Conservation (phyloP, 2,888 invertebrate species). For the Heliconius erato region DNA sequence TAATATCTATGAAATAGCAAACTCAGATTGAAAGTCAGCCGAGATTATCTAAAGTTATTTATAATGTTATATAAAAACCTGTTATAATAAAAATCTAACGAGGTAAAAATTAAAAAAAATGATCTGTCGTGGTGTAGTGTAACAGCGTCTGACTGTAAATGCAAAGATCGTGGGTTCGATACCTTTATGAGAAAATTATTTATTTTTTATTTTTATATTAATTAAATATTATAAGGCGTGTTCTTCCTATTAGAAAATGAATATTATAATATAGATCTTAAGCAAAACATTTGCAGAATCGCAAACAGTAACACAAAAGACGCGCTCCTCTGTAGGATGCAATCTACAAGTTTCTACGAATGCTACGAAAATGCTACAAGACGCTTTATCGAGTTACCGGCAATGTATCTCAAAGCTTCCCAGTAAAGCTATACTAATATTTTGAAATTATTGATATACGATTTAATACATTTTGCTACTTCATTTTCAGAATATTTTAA, state of each 20-base stretch:
- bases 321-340: background rate
- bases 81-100: no score
- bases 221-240: background rate
- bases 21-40: background rate
- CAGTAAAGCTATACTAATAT: constrained; percentile 3
- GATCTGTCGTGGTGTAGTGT: no score
- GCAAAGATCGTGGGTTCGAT: background rate
- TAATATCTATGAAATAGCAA: background rate
- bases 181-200: background rate
- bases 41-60: background rate
- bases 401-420: background rate
- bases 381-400: constrained; percentile 19
- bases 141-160: background rate
- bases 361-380: constrained; percentile 23
- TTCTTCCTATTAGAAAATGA: background rate
- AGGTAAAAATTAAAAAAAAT: no score
- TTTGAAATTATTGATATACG: background rate
- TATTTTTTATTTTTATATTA: no score
- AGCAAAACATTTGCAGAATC: constrained; percentile 10
- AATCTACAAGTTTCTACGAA: constrained; percentile 27
- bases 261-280: background rate
- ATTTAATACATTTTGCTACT: background rate
- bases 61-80: background rate
- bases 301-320: constrained; percentile 11
- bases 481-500: background rate